Base-by-base conservation (phyloP, 2,888 invertebrate species). In the Chalcis sispes region DNA sequence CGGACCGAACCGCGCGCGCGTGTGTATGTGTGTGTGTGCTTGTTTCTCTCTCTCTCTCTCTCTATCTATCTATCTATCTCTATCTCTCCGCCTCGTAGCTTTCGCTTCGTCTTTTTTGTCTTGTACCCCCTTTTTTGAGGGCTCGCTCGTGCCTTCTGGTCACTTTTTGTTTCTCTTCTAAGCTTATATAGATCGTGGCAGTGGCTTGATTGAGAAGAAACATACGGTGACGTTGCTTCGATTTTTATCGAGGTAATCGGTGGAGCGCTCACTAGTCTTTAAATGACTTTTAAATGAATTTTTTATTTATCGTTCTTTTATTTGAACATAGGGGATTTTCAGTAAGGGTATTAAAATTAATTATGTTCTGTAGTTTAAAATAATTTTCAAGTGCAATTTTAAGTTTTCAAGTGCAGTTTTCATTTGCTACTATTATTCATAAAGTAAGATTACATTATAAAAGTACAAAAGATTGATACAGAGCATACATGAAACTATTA, bases 231-330 rank as follows among this genome's bases (percentile, higher is more conserved):
- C 4, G 59, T 46, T 70, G 54, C 72, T 76, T 76, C 66, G 71
- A 72, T 72, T 76, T 76, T 76, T 72, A 75, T 76, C 76, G 72
- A 2, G 66, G 58, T 75, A 75, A 75, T 75, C 56, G 50, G 74
- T 50, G 52, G 58, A 32, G 70, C 65, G 46, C 70, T n/a, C n/a
- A n/a, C n/a, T n/a, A n/a, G n/a, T n/a, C n/a, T n/a, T n/a, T n/a
- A n/a, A n/a, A n/a, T n/a, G n/a, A n/a, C n/a, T n/a, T n/a, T n/a
- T n/a, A n/a, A n/a, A n/a, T n/a, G n/a, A n/a, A n/a, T n/a, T n/a
- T n/a, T 67, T 67, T 73, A 66, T 67, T 67, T 67, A 67, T 42
- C 52, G 59, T 29, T 52, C 29, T 67, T 25, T 66, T 23, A 7
- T 36, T 36, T 36, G n/a, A n/a, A n/a, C n/a, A n/a, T n/a, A n/a